Evolutionary conservation across 2,797 vertebrate species (phyloP), one percentile per base, ranked within the genome.

Genomic region (Premnoplex brunnescens): DNA sequence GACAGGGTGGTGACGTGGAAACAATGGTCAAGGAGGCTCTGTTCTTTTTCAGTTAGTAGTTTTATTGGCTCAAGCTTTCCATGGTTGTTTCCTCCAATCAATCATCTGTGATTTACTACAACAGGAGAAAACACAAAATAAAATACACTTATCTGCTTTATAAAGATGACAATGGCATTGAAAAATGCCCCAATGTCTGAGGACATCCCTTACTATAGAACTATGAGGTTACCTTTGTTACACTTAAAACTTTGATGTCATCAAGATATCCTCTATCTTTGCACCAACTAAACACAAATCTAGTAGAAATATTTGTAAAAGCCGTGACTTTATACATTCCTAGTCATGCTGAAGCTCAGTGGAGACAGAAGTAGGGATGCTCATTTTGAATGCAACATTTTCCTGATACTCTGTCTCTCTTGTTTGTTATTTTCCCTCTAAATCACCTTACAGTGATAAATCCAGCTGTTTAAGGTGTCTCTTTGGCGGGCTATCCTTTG

Each of bases 401-500:
- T 69, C 20, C 44, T 55, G n/a, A 24, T 79, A 51, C 3, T 59
- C 27, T 66, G 4, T 55, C 55, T 87, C 30, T 89, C 34, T 52
- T 39, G 3, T 32, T 76, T 73, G 32, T 58, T 92, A 28, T 69
- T 79, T 82, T 87, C 34, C 26, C 24, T 89, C 23, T 87, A 91
- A 79, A 91, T 82, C 59, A 88, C 14, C 10, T 24, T 84, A 30
- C 20, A 59, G 76, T 88, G 49, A 95, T 88, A 95, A 88, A 93
- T 84, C 67, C 72, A 30, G 2, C 34, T 77, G 36, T 58, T 92
- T 74, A 76, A 68, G 17, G 4, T 80, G 37, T 83, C 32, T 89
- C 46, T 95, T 88, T 84, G 82, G 17, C 73, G 94, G 69, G 43
- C 58, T 94, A 58, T 81, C 49, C 34, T 89, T 94, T 94, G 89